Conservation (phyloP, 2,113 vertebrate genomes). For the Lamprologus speciosus region DNA sequence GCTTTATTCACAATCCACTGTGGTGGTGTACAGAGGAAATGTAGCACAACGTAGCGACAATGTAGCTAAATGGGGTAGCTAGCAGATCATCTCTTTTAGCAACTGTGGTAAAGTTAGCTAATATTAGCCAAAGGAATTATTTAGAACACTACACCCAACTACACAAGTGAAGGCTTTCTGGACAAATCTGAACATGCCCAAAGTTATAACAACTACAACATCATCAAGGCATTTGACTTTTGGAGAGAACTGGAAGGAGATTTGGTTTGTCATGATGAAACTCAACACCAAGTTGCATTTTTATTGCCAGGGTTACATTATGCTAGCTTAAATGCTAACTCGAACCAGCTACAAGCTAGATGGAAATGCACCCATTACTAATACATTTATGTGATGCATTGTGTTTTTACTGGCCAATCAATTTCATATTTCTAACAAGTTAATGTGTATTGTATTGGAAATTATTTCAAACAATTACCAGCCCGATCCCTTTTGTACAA, state of each 20-base stretch:
- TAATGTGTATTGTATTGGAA: background rate
- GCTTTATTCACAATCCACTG: background rate
- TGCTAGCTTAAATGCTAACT: background rate
- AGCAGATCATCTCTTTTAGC: rapidly evolving
- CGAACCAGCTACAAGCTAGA: background rate
- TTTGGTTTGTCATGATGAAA: background rate
- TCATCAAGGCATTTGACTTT: background rate
- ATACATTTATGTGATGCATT: background rate
- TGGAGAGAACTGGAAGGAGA: background rate
- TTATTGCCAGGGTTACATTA: background rate
- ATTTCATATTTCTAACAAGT: background rate
- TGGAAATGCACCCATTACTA: background rate
- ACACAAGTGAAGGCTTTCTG: background rate
- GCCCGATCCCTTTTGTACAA: background rate
- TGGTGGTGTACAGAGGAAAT: background rate
- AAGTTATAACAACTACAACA: background rate
- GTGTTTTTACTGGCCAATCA: background rate
- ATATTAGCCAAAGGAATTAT: background rate
- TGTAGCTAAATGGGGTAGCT: background rate
- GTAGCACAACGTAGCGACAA: background rate
- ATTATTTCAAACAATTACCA: background rate
- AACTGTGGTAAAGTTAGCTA: background rate
- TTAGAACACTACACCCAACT: background rate
- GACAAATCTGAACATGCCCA: background rate
- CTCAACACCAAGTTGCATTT: background rate